Conservation (phyloP, 2,888 invertebrate genomes). For the Polyommatus icarus region DNA sequence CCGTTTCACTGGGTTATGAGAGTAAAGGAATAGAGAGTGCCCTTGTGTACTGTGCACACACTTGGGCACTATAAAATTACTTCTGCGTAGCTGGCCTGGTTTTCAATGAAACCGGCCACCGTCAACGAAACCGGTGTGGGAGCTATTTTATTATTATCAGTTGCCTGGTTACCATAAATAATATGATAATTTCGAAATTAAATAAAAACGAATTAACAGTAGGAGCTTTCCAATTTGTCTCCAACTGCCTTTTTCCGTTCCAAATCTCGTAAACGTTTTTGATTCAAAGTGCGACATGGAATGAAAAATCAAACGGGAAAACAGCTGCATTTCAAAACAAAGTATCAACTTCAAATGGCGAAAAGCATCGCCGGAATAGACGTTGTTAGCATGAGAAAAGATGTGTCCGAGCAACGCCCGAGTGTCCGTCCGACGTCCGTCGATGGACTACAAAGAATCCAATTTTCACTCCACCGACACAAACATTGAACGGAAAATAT, state of each 20-base stretch:
- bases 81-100: no score
- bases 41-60: no score
- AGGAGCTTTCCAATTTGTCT: not conserved
- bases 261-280: not conserved
- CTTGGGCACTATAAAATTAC: no score
- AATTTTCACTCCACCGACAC: slow-evolving; percentile 30
- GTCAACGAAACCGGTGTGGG: no score
- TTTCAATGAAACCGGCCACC: no score
- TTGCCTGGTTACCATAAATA: not conserved
- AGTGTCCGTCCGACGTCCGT: slow-evolving; percentile 5
- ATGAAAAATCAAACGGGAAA: slow-evolving; percentile 25
- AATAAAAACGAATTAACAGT: not conserved
- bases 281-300: not conserved
- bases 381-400: slow-evolving; percentile 30
- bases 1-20: no score
- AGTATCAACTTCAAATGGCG: slow-evolving; percentile 17
- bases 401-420: slow-evolving; percentile 13
- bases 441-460: slow-evolving; percentile 30
- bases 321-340: slow-evolving; percentile 15
- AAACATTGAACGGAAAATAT: slow-evolving; percentile 28
- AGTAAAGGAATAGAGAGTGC: no score
- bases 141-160: no score
- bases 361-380: slow-evolving; percentile 17
- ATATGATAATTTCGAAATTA: no score
- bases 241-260: not conserved